Evolutionary conservation across 2,888 invertebrate species (phyloP), one percentile per base, ranked within the genome.

Genomic region (Galeruca laticollis): DNA sequence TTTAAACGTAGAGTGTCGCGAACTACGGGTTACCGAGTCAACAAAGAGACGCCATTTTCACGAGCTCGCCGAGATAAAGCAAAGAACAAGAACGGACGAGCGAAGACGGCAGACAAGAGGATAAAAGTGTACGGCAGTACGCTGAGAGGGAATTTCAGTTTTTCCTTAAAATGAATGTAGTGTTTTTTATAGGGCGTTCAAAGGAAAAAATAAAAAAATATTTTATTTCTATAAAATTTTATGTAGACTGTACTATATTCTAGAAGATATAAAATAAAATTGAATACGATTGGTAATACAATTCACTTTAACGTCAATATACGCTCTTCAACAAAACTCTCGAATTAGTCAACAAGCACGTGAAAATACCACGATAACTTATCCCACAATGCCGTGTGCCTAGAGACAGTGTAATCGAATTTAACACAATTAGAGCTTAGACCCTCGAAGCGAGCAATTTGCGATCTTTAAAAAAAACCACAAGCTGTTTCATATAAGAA

Each of bases 1-100:
- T 87, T 87, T 86, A 84, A 83, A 82, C 83, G 83, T 82, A 81
- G 81, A 83, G 84, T 83, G 85, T 84, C 84, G 84, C 83, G 83
- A 84, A 83, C 84, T 83, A 77, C 83, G 82, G 81, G 82, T 82
- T 82, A 82, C 83, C 82, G 83, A 84, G 83, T 84, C 84, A 84
- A 84, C 84, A 85, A 84, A 83, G 80, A 80, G 82, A 81, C 84
- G 83, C 83, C 83, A 84, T 84, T 84, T 84, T 82, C 84, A 78
- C 81, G 74, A 76, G 75, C 77, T 77, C 73, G 33, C 49, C 33
- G 69, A 76, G 74, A 76, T 73, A 69, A 66, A 73, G 70, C 67
- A 64, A 69, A 72, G 60, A 70, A 73, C 68, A 57, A 68, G 68
- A 71, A 68, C 59, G 59, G 71, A 60, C 66, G 70, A 69, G 65